Percentiles rank a stretch among this genome's conserved stretches.
Evolutionary conservation across 2,113 vertebrate genomes (phyloP).

Genomic region (Ifrita kowaldi): DNA sequence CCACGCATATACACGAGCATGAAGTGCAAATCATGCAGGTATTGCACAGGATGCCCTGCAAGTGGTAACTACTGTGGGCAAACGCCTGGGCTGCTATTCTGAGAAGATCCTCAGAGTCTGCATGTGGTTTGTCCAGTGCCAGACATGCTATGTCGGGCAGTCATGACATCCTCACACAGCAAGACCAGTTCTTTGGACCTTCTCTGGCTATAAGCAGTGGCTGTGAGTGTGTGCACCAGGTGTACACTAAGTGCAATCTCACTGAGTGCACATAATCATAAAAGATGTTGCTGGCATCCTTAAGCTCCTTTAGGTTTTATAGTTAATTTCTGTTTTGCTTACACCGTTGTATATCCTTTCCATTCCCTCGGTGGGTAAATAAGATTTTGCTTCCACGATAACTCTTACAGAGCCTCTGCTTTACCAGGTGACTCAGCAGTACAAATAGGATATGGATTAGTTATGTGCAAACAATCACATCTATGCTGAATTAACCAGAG

Average conservation of each 20-base stretch:
- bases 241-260: not conserved
- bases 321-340: not conserved
- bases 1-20: accelerated
- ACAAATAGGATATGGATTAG: slow-evolving; percentile 16
- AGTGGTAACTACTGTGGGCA: not conserved
- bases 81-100: not conserved
- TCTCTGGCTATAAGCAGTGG: not conserved
- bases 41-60: not conserved
- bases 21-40: not conserved
- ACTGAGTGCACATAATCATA: not conserved
- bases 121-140: not conserved
- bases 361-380: not conserved
- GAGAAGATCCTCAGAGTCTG: not conserved
- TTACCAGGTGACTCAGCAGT: not conserved
- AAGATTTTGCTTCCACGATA: not conserved
- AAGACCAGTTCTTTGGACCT: not conserved
- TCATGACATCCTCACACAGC: not conserved
- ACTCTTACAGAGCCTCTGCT: not conserved
- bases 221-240: not conserved
- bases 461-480: not conserved
- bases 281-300: not conserved
- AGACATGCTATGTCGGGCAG: not conserved
- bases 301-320: not conserved
- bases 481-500: not conserved
- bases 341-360: not conserved